Evolutionary conservation across 1,140 invertebrate genomes (phyloP).

Genomic region (Pseudomyrmex sp.): DNA sequence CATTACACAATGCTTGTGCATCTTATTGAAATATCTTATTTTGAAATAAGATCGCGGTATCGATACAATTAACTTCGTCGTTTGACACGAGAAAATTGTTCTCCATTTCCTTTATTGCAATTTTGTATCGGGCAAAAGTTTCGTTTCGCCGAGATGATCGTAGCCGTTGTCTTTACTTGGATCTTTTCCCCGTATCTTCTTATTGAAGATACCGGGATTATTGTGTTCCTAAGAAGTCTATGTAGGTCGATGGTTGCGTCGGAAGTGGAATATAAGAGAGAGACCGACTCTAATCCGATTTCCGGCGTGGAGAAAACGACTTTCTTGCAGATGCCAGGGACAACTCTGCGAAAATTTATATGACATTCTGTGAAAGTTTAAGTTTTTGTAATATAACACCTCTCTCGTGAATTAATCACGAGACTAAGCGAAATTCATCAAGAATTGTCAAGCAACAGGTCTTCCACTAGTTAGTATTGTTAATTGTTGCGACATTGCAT

Average conservation of each 20-base stretch:
- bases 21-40: background rate
- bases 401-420: background rate
- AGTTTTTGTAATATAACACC: background rate
- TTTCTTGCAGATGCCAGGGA: background rate
- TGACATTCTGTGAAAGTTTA: background rate
- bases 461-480: background rate
- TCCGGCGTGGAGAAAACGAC: slow-evolving; percentile 21
- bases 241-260: slow-evolving; percentile 23
- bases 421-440: slow-evolving; percentile 24
- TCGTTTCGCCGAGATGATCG: slow-evolving; percentile 12
- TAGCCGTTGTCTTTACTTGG: background rate
- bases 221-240: background rate
- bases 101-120: background rate
- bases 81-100: background rate
- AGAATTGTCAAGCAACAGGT: slow-evolving; percentile 41
- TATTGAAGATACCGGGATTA: background rate
- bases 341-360: slow-evolving; percentile 22
- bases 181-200: background rate
- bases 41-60: background rate
- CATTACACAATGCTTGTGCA: background rate
- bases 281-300: slow-evolving; percentile 40
- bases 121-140: background rate
- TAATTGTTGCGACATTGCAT: slow-evolving; percentile 23
- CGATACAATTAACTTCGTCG: slow-evolving; percentile 3
- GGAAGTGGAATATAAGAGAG: slow-evolving; percentile 42